Evolutionary conservation across 2,888 invertebrate species (phyloP).

Genomic region (Hydraecia micacea): DNA sequence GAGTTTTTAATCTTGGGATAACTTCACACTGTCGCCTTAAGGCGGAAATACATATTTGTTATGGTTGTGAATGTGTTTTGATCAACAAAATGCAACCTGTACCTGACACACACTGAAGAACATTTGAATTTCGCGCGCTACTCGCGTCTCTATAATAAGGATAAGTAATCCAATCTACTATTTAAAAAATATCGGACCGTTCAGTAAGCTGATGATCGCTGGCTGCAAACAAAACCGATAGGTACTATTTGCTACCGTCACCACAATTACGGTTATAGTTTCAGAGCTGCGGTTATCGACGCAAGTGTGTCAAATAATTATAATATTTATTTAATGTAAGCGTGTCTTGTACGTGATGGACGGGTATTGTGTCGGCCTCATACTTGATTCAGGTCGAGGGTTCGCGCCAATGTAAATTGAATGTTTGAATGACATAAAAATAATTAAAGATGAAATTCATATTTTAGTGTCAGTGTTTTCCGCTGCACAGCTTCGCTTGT

Average conservation of each 20-base stretch:
- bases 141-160: neutral
- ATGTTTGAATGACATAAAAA: constrained; percentile 61
- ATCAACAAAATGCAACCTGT: neutral
- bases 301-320: constrained; percentile 83
- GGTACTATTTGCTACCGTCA: constrained; percentile 56
- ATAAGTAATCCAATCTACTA: neutral
- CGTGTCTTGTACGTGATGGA: constrained; percentile 78
- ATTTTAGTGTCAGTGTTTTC: constrained; percentile 42
- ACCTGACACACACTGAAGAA: neutral
- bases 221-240: constrained; percentile 29
- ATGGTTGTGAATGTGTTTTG: neutral
- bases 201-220: neutral
- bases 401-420: constrained; percentile 58
- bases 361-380: constrained; percentile 69
- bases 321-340: constrained; percentile 74
- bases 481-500: constrained; percentile 14
- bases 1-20: neutral
- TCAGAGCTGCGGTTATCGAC: constrained; percentile 70
- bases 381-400: constrained; percentile 78
- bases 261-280: constrained; percentile 68
- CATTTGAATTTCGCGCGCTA: neutral
- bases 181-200: neutral
- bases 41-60: neutral
- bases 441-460: constrained; percentile 56
- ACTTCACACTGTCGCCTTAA: neutral